A percentile compares a stretch with the other conserved stretches of the same genome.
phyloP scores from a whole-genome alignment of 1,140 invertebrate genomes.

The Drosophila nasuta region DNA sequence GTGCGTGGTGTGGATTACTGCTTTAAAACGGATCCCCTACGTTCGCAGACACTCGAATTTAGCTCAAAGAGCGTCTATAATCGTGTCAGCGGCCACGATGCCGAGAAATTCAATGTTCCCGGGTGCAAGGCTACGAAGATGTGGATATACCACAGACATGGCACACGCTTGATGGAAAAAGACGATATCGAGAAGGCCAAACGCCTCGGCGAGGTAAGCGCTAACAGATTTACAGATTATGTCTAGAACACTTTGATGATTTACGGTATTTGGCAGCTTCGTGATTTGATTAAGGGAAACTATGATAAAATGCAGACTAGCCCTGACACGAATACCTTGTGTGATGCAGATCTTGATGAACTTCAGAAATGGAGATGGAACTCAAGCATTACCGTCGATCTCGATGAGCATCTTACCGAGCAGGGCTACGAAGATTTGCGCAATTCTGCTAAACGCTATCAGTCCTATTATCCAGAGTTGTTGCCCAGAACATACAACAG shows the following conservation, averaged over 20 bases:
- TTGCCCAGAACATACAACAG: conserved; percentile 62
- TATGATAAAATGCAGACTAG: conserved; percentile 84
- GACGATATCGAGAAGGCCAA: conserved; percentile 67
- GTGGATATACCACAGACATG: conserved; percentile 88
- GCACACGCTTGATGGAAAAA: conserved; percentile 86
- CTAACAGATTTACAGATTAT: not conserved
- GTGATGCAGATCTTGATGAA: conserved; percentile 86
- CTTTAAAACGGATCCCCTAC: conserved; percentile 86
- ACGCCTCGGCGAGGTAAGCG: conserved; percentile 85
- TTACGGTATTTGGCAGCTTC: conserved; percentile 46
- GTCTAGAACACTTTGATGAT: not conserved
- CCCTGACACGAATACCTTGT: conserved; percentile 85
- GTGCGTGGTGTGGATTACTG: conserved; percentile 85
- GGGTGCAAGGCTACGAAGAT: conserved; percentile 88
- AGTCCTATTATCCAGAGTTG: conserved; percentile 86
- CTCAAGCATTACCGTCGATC: conserved; percentile 85
- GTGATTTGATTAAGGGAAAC: conserved; percentile 87
- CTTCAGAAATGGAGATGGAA: conserved; percentile 88
- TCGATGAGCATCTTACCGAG: conserved; percentile 86
- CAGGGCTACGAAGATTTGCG: conserved; percentile 87
- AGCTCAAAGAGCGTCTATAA: conserved; percentile 89
- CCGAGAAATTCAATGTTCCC: conserved; percentile 86
- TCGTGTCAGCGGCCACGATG: conserved; percentile 86
- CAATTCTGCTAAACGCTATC: conserved; percentile 87
- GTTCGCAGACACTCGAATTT: conserved; percentile 86